Conservation (phyloP, 2,113 vertebrate species). For the Eleginops maclovinus region DNA sequence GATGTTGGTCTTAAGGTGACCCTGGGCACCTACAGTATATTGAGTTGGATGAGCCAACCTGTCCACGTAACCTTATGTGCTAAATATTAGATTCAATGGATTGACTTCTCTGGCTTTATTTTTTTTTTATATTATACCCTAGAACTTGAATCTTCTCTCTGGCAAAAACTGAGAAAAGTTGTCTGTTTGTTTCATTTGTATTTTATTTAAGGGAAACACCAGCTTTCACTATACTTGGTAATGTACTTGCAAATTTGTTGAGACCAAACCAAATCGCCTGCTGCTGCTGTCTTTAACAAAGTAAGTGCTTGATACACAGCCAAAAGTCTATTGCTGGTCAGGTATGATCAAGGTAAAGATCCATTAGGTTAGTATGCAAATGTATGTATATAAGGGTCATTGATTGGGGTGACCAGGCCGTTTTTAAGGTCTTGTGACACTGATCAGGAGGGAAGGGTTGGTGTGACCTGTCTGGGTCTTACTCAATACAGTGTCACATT, state of each 20-base stretch:
- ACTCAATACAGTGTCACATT: slow-evolving; percentile 86
- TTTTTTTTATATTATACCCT: neutral
- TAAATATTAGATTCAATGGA: too few relatives aligned
- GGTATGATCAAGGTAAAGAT: slow-evolving; percentile 78
- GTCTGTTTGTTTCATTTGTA: neutral
- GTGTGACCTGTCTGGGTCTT: slow-evolving; percentile 82
- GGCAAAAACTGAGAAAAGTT: neutral
- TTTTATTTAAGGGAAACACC: neutral
- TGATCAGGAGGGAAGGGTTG: slow-evolving; percentile 82
- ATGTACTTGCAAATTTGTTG: neutral
- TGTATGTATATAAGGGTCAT: slow-evolving; percentile 82
- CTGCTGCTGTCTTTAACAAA: slow-evolving; percentile 19
- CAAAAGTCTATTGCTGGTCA: slow-evolving; percentile 66
- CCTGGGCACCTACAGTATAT: too few relatives aligned
- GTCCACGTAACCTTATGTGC: too few relatives aligned
- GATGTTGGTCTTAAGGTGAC: too few relatives aligned
- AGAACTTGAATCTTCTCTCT: neutral
- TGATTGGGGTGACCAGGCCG: slow-evolving; percentile 74
- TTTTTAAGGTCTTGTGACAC: slow-evolving; percentile 77
- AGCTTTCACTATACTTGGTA: neutral
- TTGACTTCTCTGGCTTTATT: neutral
- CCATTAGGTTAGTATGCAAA: slow-evolving; percentile 84
- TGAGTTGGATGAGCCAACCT: too few relatives aligned
- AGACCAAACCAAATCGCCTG: slow-evolving; percentile 16
- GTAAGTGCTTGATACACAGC: slow-evolving; percentile 44